Percentiles rank a stretch among this genome's conserved stretches.
phyloP scores from a whole-genome alignment of 2,888 invertebrate genomes.

The Lochmaea capreae region DNA sequence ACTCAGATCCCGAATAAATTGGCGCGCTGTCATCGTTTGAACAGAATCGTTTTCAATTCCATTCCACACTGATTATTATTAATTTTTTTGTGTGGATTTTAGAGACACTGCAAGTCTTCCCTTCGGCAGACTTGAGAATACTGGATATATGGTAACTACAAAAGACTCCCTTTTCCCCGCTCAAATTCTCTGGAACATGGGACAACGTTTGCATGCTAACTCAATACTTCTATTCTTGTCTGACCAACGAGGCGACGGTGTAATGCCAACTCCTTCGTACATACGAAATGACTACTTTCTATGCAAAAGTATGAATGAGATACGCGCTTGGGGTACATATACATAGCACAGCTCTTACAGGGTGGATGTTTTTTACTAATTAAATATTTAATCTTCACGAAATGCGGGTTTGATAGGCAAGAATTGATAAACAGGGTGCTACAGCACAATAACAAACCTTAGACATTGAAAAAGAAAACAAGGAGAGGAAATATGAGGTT shows the following conservation, averaged over 20 bases:
- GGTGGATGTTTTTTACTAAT: conserved; percentile 26
- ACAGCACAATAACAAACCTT: neutral
- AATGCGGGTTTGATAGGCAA: conserved; percentile 3
- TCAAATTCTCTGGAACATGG: conserved; percentile 66
- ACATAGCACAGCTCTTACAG: conserved; percentile 61
- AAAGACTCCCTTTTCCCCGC: conserved; percentile 63
- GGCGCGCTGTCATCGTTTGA: neutral
- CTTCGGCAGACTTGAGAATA: conserved; percentile 67
- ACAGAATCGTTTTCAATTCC: neutral
- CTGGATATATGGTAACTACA: conserved; percentile 68
- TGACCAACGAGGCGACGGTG: conserved; percentile 51
- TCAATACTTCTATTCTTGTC: conserved; percentile 61
- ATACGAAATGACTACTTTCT: conserved; percentile 70
- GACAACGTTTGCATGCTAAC: conserved; percentile 68
- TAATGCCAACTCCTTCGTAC: conserved; percentile 62
- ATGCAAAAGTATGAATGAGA: conserved; percentile 74
- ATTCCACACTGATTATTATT: neutral
- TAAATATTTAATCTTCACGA: conserved; percentile 11
- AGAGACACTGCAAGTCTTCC: conserved; percentile 58
- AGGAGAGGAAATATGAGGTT: neutral
- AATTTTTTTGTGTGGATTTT: conserved; percentile 25
- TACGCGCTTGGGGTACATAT: conserved; percentile 65
- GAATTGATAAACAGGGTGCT: neutral
- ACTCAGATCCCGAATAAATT: neutral
- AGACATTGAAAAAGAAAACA: neutral